Base-by-base conservation (phyloP, 2,888 invertebrate genomes). In the Petrolisthes manimaculis region DNA sequence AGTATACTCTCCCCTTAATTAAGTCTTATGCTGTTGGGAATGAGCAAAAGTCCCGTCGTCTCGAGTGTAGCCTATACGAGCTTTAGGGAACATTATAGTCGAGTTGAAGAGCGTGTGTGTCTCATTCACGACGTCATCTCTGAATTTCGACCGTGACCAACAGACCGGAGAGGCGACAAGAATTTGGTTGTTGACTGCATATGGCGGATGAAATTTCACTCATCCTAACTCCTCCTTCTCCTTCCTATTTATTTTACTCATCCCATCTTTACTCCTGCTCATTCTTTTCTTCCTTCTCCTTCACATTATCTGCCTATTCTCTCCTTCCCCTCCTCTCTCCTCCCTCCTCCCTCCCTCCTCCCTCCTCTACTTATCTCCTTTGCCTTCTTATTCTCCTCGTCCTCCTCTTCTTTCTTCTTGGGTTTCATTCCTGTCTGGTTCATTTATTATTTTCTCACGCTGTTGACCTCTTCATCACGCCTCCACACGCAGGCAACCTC, bases 371-470 rank as follows among this genome's bases (percentile, higher is more conserved):
- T 51, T 77, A 5, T 18, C 53, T 9, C 77, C 4, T 37, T 24
- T 12, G 6, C 6, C 18, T 37, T 77, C 18, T 18, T 8, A 8
- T 8, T 21, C 74, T 74, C n/a, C 8, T 21, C 8, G 18, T 74
- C 24, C n/a, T 21, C n/a, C 74, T 18, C 18, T 74, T 8, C 21
- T n/a, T 74, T n/a, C 21, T n/a, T 9, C 71, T 71, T 37, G 37
- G 37, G 37, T 37, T n/a, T 71, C 21, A 71, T 12, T 71, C n/a
- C 71, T n/a, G n/a, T n/a, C 21, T 14, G 71, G n/a, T 71, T 71
- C 71, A 71, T n/a, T 71, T 71, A 71, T 71, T 71, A 71, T 71
- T 71, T 71, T 71, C 71, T 71, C 71, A 71, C 71, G 71, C 71
- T 71, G 21, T 71, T n/a, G 71, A 6, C 21, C 71, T 71, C 71